Base-by-base conservation (phyloP, 2,113 vertebrate genomes). In the Rutilus rutilus region DNA sequence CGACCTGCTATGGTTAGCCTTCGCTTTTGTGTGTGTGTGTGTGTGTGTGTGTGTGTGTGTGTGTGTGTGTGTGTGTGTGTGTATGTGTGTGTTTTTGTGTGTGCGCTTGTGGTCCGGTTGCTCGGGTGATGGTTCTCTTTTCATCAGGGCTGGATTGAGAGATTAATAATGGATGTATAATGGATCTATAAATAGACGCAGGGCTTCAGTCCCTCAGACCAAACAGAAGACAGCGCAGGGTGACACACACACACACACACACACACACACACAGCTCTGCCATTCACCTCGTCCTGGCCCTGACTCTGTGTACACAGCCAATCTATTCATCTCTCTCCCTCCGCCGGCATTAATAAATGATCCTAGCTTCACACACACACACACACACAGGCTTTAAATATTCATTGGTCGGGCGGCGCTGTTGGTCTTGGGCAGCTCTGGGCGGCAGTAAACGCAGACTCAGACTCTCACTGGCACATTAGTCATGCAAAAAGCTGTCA, bases 311-410 rank as follows among this genome's bases (percentile, higher is more conserved):
- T 85, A 86, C 90, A 87, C 88, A 87, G 89, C 83, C 86, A 81
- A 89, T 90, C 90, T 91, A 90, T 92, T 91, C 89, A 91, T 91
- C 91, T 92, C 86, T 89, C 86, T 89, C 87, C 85, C 88, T 89
- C 89, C 75, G 84, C 87, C 84, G 80, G 88, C 89, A 92, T 92
- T 89, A 91, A 91, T 90, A 91, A 90, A 92, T 89, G 90, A 89
- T 90, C 84, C 83, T 88, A 83, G 88, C 89, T 78, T 71, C 85
- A 78, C 39, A 33, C 73, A 50, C 73, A 50, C 86, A 59, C 59
- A 45, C 83, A 45, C 83, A 50, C 84, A 80, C 54, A 86, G 45
- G 45, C 50, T 80, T 90, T 90, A 90, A 90, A 88, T 88, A 88
- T 90, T 88, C 89, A 90, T 90, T 79, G 84, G 82, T 69, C 86